Conservation (phyloP, 2,888 invertebrate genomes). For the Sceliomorpha sp. region DNA sequence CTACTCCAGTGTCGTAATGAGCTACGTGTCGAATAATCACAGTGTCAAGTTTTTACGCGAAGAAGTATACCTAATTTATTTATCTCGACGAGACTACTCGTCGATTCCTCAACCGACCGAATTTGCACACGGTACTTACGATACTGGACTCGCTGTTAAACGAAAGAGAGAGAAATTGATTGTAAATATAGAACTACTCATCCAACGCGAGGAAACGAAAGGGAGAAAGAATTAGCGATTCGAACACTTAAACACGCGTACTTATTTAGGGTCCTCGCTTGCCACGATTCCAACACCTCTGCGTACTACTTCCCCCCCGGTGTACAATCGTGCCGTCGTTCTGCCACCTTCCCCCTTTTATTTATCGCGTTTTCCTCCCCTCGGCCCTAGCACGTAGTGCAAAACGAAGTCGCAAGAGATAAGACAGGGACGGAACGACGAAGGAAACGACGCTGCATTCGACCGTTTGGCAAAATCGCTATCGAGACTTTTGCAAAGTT, state of each 20-base stretch:
- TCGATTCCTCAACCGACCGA: no score
- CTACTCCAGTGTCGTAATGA: conserved; percentile 34
- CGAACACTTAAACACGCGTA: no score
- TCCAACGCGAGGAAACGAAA: conserved; percentile 7
- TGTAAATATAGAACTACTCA: conserved; percentile 30
- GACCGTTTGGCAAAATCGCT: no score
- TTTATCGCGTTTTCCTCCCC: no score
- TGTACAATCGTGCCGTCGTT: conserved; percentile 5
- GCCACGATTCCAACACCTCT: conserved; percentile 7
- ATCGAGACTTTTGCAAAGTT: no score
- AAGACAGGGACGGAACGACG: no score
- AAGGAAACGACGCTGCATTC: no score
- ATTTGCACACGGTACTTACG: no score
- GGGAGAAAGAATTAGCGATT: conserved; percentile 3
- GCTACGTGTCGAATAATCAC: conserved; percentile 10
- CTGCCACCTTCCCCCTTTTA: conserved; percentile 10
- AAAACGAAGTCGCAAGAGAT: no score
- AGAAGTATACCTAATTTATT: no score
- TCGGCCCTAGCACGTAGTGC: no score
- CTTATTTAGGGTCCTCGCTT: conserved; percentile 18
- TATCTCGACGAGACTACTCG: no score
- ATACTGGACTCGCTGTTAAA: conserved; percentile 31
- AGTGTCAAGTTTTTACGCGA: conserved; percentile 4
- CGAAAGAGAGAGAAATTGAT: conserved; percentile 13
- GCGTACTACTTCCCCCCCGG: not conserved